phyloP scores from a whole-genome alignment of 2,113 vertebrate species.

The Plotosus lineatus region DNA sequence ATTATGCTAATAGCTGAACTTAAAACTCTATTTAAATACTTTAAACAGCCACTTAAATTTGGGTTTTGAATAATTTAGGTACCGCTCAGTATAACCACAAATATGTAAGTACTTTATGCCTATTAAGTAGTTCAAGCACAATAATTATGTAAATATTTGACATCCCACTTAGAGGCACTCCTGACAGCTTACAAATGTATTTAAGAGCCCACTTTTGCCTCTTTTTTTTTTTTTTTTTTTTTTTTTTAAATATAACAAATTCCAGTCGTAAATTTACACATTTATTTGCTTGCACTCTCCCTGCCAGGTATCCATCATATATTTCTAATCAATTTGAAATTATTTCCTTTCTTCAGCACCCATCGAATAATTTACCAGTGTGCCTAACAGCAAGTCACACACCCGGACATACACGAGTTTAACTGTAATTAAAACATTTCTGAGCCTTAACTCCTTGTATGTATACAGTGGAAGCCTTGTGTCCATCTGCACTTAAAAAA shows the following conservation, averaged over 20 bases:
- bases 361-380: conserved; percentile 26
- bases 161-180: conserved; percentile 3
- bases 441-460: conserved; percentile 15
- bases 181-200: not conserved
- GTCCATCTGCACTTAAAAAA: conserved; percentile 34
- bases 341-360: not conserved
- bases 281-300: not conserved
- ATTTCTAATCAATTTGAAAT: not conserved
- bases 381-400: conserved; percentile 29
- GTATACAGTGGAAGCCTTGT: conserved; percentile 47
- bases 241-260: too few species aligned
- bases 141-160: conserved; percentile 18
- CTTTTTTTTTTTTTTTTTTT: too few species aligned
- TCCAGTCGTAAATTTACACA: not conserved
- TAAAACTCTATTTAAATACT: conserved; percentile 9
- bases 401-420: conserved; percentile 27
- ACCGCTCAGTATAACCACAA: conserved; percentile 19
- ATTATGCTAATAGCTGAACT: conserved; percentile 29
- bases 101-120: conserved; percentile 21
- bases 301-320: not conserved
- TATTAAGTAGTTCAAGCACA: conserved; percentile 25
- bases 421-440: conserved; percentile 36
- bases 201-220: conserved; percentile 9
- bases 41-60: conserved; percentile 16
- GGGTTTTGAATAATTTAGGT: conserved; percentile 16